Evolutionary conservation across 2,113 vertebrate species (phyloP).

Genomic region (Cyphomyrus discorhynchus): DNA sequence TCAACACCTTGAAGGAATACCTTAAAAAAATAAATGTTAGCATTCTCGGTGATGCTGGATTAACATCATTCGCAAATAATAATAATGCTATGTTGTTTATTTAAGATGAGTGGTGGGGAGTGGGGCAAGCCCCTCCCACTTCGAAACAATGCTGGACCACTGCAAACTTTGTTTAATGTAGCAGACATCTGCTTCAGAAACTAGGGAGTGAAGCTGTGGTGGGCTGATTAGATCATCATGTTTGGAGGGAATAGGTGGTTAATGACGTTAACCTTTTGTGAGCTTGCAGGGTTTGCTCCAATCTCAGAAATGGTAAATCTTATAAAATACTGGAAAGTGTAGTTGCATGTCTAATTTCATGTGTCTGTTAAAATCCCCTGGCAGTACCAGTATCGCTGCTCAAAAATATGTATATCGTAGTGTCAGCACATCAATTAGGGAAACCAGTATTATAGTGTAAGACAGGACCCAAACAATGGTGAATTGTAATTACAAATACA

Average conservation of each 20-base stretch:
- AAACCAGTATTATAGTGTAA: not conserved
- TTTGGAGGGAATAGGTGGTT: not conserved
- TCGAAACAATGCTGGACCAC: not conserved
- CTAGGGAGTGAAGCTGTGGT: not conserved
- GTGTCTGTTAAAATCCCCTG: not conserved
- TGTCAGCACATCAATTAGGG: not conserved
- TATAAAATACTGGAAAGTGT: not conserved
- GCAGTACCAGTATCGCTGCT: not conserved
- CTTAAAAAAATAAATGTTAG: not conserved
- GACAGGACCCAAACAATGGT: not conserved
- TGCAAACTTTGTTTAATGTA: not conserved
- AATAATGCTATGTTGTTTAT: not conserved
- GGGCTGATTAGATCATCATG: not conserved
- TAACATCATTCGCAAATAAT: not conserved
- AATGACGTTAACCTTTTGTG: not conserved
- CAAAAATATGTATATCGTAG: not conserved
- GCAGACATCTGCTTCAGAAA: not conserved
- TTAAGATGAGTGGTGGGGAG: not conserved
- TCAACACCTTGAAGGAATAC: not conserved
- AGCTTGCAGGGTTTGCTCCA: not conserved
- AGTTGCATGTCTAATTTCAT: not conserved
- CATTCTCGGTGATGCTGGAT: not conserved
- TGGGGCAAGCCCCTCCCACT: not conserved
- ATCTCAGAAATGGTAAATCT: not conserved
- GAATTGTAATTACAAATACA: not conserved